Evolutionary conservation across 2,888 invertebrate species (phyloP), one percentile per base, ranked within the genome.

Genomic region (Scaeva pyrastri): DNA sequence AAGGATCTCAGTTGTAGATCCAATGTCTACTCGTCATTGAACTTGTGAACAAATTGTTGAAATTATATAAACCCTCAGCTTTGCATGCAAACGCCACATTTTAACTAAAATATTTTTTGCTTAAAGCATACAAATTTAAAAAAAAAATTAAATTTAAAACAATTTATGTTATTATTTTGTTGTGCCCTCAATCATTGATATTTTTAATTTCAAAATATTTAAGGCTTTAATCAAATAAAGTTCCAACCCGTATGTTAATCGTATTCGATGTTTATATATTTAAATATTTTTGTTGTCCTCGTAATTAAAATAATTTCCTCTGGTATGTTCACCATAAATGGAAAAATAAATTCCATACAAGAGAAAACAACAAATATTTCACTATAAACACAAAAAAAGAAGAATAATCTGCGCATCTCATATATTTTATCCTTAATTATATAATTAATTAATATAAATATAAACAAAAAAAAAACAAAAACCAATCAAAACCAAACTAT

Each of bases 191-290:
- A 23, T 36, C 10, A 43, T 43, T 0, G 16, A 62, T 21, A 41
- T 23, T 62, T 62, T 48, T 62, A 11, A 43, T 6, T 64, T 64
- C 2, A 31, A n/a, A 48, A 19, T 48, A 19, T 31, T 48, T 36
- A 68, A 52, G 39, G 68, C 68, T 68, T 68, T 52, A 68, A 68
- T 39, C 39, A 52, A 68, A 68, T 68, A 68, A 68, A 52, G 68
- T 52, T 16, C 52, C 2, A 41, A 68, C 8, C 21, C 68, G 19
- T 66, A 36, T 48, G 66, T 66, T 66, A 66, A 66, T 8, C 66
- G 60, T 81, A 81, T 70, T 85, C 81, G 62, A 76, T 85, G 85
- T 85, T 85, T 12, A 43, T 31, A 75, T 55, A 23, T 56, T 41
- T 36, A 62, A 31, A 45, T 66, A 48, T 62, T 66, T 73, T 73